Percentiles rank a stretch among this genome's conserved stretches.
phyloP scores from a whole-genome alignment of 2,113 vertebrate species.

The Eulemur rufifrons region DNA sequence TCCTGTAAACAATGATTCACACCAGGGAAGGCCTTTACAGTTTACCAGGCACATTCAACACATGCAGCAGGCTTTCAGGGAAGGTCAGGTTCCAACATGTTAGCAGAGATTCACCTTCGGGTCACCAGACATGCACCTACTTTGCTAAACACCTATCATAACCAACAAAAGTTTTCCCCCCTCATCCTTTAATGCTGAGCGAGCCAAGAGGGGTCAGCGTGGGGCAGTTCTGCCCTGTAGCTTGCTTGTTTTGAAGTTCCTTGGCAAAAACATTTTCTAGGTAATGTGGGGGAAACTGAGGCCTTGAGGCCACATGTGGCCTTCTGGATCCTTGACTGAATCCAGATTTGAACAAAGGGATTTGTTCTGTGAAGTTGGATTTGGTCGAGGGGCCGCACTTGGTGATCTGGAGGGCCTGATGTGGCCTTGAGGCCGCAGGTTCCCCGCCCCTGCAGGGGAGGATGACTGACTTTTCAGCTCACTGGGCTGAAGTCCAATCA shows the following conservation, averaged over 20 bases:
- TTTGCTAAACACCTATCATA: constrained; percentile 36
- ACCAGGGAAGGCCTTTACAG: neutral
- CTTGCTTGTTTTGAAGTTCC: neutral
- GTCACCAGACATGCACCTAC: constrained; percentile 56
- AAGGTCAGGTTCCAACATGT: constrained; percentile 62
- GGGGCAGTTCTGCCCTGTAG: neutral
- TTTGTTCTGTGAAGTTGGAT: too few relatives aligned
- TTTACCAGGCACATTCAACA: constrained; percentile 62
- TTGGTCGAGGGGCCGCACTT: too few relatives aligned
- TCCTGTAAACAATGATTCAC: constrained; percentile 67
- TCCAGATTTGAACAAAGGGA: too few relatives aligned
- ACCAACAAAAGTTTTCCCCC: neutral
- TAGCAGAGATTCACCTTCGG: constrained; percentile 55
- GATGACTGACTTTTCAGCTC: neutral
- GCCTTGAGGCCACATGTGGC: too few relatives aligned
- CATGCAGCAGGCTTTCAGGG: neutral
- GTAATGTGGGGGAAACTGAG: neutral
- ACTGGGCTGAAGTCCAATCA: neutral
- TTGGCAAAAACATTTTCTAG: neutral
- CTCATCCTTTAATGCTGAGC: neutral
- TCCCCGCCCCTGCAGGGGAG: too few relatives aligned
- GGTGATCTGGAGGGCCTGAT: too few relatives aligned
- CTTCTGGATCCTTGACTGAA: too few relatives aligned
- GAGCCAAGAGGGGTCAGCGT: neutral
- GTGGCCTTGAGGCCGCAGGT: too few relatives aligned